A percentile compares a stretch with the other conserved stretches of the same genome.
Evolutionary conservation across 92 coral and sea anemone species (phyloP).

Genomic region (Bergia sp.): DNA sequence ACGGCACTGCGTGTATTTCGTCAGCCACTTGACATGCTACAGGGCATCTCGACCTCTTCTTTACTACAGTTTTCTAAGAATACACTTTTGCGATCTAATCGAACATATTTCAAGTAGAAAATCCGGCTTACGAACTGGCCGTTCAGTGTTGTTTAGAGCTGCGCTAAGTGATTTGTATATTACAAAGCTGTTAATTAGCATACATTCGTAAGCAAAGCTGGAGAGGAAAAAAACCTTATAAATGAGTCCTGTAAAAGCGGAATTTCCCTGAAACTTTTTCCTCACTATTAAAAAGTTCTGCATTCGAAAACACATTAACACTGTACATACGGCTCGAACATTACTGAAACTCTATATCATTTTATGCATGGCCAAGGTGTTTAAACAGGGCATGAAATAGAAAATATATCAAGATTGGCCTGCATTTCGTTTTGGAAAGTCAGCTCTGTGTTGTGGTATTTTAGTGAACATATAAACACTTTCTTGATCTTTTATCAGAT

Average conservation of each 20-base stretch:
- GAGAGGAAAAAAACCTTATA: background rate
- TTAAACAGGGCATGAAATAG: too few species aligned
- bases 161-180: slow-evolving; percentile 18
- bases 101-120: background rate
- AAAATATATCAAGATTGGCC: background rate
- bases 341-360: too few species aligned
- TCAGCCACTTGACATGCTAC: slow-evolving; percentile 31
- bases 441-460: background rate
- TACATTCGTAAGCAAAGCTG: background rate
- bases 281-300: too few species aligned
- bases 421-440: background rate
- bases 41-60: background rate
- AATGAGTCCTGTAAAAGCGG: background rate
- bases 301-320: too few species aligned
- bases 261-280: background rate
- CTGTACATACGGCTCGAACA: too few species aligned
- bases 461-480: too few species aligned
- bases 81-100: background rate
- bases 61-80: background rate
- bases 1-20: background rate
- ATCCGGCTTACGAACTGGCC: background rate
- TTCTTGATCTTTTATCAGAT: background rate
- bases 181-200: slow-evolving; percentile 12
- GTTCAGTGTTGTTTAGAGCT: background rate
- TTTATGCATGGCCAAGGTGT: too few species aligned